Evolutionary conservation across 2,888 invertebrate genomes (phyloP).

Genomic region (Pecten maximus): DNA sequence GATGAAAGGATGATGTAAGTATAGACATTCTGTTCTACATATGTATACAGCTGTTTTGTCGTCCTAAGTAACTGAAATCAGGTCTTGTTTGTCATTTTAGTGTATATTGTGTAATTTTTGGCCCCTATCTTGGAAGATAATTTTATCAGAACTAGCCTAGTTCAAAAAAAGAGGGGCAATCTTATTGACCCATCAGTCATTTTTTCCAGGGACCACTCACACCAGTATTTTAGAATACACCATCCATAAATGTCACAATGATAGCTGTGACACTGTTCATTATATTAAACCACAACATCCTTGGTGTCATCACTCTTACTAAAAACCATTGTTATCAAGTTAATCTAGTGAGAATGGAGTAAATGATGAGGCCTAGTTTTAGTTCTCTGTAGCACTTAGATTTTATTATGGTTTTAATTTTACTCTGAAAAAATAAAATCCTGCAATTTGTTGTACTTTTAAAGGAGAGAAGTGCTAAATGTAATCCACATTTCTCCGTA

Average conservation of each 20-base stretch:
- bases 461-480: too few relatives aligned
- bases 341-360: too few relatives aligned
- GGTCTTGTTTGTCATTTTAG: background rate
- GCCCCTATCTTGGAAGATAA: background rate
- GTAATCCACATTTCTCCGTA: too few relatives aligned
- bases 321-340: too few relatives aligned
- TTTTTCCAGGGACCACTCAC: too few relatives aligned
- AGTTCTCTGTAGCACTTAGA: too few relatives aligned
- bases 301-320: background rate
- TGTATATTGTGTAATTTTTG: background rate
- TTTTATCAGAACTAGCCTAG: too few relatives aligned
- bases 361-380: too few relatives aligned
- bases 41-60: background rate
- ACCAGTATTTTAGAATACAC: background rate
- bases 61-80: background rate
- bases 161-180: too few relatives aligned
- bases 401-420: too few relatives aligned
- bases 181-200: too few relatives aligned
- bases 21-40: background rate
- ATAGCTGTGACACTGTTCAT: background rate
- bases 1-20: constrained; percentile 31
- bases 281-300: background rate
- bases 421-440: too few relatives aligned
- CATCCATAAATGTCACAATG: background rate
- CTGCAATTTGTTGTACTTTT: background rate